Conservation (phyloP, 2,797 vertebrate species). For the Eulemur rubriventer region DNA sequence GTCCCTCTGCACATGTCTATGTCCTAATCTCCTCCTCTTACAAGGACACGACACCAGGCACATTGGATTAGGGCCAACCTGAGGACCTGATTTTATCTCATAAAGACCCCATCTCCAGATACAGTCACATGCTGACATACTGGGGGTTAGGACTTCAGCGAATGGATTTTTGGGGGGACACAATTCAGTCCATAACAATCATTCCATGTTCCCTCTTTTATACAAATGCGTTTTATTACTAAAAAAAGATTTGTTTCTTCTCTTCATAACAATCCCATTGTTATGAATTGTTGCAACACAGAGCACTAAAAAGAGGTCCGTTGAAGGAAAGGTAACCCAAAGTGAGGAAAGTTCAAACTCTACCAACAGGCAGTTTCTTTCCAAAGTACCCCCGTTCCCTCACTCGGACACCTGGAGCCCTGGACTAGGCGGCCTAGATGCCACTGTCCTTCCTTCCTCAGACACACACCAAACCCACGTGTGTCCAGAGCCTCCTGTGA, state of each 20-base stretch:
- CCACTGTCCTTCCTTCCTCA: background rate
- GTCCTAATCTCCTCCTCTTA: background rate
- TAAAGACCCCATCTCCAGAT: background rate
- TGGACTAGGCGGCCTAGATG: accelerated
- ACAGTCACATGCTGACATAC: background rate
- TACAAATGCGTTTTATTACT: background rate
- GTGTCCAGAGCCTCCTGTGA: background rate
- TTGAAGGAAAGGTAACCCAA: background rate
- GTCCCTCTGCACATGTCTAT: background rate
- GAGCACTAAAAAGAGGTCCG: background rate
- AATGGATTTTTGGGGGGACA: background rate
- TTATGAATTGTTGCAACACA: accelerated
- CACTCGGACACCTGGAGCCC: background rate
- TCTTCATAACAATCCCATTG: too few species aligned
- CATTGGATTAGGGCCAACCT: background rate
- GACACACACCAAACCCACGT: background rate
- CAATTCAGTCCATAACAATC: background rate
- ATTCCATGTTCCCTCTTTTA: background rate
- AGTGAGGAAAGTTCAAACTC: background rate
- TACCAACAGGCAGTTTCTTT: background rate
- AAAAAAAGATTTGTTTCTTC: background rate
- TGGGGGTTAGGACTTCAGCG: background rate
- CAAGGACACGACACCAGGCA: background rate
- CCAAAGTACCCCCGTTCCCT: background rate
- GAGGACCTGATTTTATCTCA: background rate